These are phyloP conservation scores for Seriola quinqueradiata DNA, from an alignment of 2,113 vertebrate species.

Conservation along the genomic window DNA sequence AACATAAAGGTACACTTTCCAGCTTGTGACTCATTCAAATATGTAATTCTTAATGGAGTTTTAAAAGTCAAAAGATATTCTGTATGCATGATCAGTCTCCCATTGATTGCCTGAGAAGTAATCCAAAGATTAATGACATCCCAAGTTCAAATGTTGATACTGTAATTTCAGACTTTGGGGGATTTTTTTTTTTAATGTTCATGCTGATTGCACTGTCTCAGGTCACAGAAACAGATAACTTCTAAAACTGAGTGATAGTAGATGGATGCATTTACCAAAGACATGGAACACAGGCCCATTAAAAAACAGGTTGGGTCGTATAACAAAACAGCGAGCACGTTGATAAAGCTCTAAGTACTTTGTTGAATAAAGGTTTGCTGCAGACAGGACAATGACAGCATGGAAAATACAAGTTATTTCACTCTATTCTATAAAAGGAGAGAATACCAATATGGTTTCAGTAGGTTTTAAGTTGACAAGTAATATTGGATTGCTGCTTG, in stretches of 20 bases:
- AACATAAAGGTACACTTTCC: slow-evolving; percentile 3
- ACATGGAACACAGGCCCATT: neutral
- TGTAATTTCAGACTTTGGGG: slow-evolving; percentile 21
- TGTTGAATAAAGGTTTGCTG: slow-evolving; percentile 19
- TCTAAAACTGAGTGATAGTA: neutral
- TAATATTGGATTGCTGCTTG: slow-evolving; percentile 71
- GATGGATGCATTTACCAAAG: slow-evolving; percentile 8
- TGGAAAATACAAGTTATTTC: slow-evolving; percentile 37
- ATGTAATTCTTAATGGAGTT: neutral
- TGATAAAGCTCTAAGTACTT: neutral
- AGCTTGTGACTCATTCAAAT: neutral
- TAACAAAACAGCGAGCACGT: neutral
- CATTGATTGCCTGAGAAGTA: slow-evolving; percentile 3
- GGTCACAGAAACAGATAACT: neutral
- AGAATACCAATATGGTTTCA: slow-evolving; percentile 51
- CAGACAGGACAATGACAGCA: slow-evolving; percentile 8
- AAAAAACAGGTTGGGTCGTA: slow-evolving; percentile 1
- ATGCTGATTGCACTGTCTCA: slow-evolving; percentile 8
- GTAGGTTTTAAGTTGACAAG: slow-evolving; percentile 67
- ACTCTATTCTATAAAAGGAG: slow-evolving; percentile 34
- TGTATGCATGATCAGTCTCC: slow-evolving; percentile 6
- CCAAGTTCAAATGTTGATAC: slow-evolving; percentile 27
- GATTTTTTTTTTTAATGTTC: neutral
- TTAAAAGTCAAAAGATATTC: slow-evolving; percentile 19
- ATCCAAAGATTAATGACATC: slow-evolving; percentile 29